Evolutionary conservation across 2,113 vertebrate genomes (phyloP).

Genomic region (Laticauda colubrina): DNA sequence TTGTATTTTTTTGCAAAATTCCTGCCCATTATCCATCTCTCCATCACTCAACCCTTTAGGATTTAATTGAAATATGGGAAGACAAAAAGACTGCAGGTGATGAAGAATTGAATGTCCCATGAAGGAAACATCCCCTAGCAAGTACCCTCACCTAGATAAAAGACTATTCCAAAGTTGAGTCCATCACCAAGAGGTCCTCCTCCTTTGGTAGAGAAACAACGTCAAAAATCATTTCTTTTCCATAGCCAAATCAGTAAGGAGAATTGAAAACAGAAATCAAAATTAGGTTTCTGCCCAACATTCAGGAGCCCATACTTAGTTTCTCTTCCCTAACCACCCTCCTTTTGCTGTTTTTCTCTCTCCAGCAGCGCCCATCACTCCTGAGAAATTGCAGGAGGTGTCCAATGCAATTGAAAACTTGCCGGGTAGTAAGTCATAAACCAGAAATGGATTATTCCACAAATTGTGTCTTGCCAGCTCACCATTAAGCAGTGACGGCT

Average conservation of each 20-base stretch:
- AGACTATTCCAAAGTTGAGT: not conserved
- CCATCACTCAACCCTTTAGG: not conserved
- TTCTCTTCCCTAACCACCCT: not conserved
- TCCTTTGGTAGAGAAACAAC: not conserved
- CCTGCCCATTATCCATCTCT: not conserved
- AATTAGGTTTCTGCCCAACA: not conserved
- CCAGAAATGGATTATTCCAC: conserved; percentile 10
- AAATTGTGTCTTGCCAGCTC: conserved; percentile 53
- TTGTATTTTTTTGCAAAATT: not conserved
- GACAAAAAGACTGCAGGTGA: not conserved
- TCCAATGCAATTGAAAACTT: not conserved
- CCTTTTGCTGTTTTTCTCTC: not conserved
- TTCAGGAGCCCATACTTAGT: not conserved
- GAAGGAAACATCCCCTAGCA: not conserved
- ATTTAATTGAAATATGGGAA: not conserved
- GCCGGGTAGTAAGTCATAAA: not conserved
- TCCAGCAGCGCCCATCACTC: not conserved
- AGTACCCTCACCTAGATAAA: not conserved
- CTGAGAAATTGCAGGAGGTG: not conserved
- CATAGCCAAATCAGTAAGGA: not conserved
- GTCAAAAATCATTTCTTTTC: not conserved
- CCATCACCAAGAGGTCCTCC: not conserved
- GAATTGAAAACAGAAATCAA: not conserved
- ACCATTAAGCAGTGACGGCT: conserved; percentile 60
- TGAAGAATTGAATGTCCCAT: not conserved